Evolutionary conservation across 2,113 vertebrate genomes (phyloP).

Genomic region (Turdus rufiventris): DNA sequence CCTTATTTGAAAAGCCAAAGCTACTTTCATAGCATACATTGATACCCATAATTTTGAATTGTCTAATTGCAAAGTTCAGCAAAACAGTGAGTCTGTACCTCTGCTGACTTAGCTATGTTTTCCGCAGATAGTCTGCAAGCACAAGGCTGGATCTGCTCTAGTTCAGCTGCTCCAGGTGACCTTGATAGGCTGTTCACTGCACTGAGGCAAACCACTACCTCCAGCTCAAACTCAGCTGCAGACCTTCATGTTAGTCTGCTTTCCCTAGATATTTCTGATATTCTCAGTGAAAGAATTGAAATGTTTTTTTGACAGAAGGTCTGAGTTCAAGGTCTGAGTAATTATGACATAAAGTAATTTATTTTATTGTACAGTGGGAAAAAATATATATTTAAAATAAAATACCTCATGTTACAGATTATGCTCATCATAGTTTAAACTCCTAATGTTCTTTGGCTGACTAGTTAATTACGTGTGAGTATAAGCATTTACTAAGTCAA

Average conservation of each 20-base stretch:
- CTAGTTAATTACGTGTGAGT: not conserved
- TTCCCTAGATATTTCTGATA: not conserved
- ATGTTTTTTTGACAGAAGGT: not conserved
- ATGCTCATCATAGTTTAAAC: not conserved
- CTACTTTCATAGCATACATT: not conserved
- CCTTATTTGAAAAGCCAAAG: not conserved
- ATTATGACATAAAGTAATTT: not conserved
- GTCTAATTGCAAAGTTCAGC: not conserved
- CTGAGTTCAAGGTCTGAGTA: not conserved
- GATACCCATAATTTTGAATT: not conserved
- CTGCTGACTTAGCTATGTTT: not conserved
- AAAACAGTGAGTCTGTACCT: not conserved
- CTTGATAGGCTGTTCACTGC: fast-evolving
- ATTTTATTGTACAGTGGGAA: not conserved
- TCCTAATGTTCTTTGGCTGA: not conserved
- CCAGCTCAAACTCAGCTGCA: not conserved
- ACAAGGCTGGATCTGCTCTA: not conserved
- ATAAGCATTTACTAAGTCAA: not conserved
- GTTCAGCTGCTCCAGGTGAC: not conserved
- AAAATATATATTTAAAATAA: not conserved
- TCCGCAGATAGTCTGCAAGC: not conserved
- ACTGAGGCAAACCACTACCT: not conserved
- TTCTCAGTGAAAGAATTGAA: not conserved
- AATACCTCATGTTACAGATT: not conserved
- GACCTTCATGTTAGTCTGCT: not conserved